Evolutionary conservation across 2,888 invertebrate species (phyloP).

Genomic region (Sturmia bella): DNA sequence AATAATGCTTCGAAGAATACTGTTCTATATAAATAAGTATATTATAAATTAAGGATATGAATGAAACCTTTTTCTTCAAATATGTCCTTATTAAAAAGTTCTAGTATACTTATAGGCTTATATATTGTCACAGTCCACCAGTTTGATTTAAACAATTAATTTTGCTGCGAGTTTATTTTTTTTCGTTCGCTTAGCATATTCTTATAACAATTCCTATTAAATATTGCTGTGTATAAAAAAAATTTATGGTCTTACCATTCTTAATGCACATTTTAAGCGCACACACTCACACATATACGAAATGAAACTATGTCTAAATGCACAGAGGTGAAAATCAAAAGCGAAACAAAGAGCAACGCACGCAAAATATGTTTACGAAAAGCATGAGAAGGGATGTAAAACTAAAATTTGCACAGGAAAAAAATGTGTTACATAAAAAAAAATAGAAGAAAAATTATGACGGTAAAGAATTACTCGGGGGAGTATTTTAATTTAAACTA

Average conservation of each 20-base stretch:
- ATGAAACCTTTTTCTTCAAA: not conserved
- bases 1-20: no score
- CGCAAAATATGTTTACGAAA: conserved; percentile 60
- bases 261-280: conserved; percentile 40
- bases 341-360: conserved; percentile 59
- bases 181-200: not conserved
- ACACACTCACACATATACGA: not conserved
- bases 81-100: conserved; percentile 3
- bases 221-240: conserved; percentile 13
- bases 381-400: not conserved
- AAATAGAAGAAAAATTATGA: conserved; percentile 62
- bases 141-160: conserved; percentile 45
- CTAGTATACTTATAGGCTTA: conserved; percentile 27
- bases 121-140: not conserved
- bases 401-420: conserved; percentile 2
- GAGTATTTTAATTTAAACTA: conserved; percentile 68
- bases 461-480: conserved; percentile 66
- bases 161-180: conserved; percentile 3
- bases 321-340: conserved; percentile 48
- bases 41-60: no score
- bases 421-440: conserved; percentile 26
- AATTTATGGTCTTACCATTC: conserved; percentile 32
- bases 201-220: conserved; percentile 40
- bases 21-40: no score
- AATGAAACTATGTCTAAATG: conserved; percentile 32